phyloP scores from a whole-genome alignment of 2,113 vertebrate genomes.

The Strix uralensis region DNA sequence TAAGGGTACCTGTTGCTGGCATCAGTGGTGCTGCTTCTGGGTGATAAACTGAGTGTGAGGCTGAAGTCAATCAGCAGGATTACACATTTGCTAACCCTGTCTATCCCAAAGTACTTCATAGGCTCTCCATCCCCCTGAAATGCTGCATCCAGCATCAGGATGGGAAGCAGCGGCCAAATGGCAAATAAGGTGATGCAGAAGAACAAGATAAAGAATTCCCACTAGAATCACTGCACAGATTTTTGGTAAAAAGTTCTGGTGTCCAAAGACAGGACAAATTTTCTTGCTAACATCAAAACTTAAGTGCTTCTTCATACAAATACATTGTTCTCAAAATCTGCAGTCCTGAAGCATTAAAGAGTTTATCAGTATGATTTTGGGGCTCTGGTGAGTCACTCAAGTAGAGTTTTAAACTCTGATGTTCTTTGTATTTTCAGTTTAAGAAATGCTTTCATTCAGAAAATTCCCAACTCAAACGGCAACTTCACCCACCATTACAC shows the following conservation, averaged over 20 bases:
- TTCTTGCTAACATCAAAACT: background rate
- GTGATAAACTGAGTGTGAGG: background rate
- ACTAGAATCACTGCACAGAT: background rate
- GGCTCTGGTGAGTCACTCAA: background rate
- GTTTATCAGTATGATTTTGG: background rate
- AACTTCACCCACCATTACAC: background rate
- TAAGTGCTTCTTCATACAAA: background rate
- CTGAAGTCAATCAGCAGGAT: background rate
- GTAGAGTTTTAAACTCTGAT: background rate
- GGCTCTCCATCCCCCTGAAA: background rate
- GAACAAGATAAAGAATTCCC: background rate
- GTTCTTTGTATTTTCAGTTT: background rate
- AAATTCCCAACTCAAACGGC: background rate
- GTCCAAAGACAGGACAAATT: background rate
- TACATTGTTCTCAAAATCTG: background rate
- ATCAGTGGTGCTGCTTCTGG: background rate
- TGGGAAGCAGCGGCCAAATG: background rate
- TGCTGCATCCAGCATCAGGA: rapidly evolving
- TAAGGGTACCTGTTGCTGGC: background rate
- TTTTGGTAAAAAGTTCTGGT: background rate
- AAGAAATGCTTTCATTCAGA: background rate
- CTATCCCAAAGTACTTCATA: background rate
- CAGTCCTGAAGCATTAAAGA: background rate
- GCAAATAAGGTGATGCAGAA: background rate
- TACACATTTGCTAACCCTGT: background rate